Base-by-base conservation (phyloP, 2,113 vertebrate species). In the Corvus moneduloides region DNA sequence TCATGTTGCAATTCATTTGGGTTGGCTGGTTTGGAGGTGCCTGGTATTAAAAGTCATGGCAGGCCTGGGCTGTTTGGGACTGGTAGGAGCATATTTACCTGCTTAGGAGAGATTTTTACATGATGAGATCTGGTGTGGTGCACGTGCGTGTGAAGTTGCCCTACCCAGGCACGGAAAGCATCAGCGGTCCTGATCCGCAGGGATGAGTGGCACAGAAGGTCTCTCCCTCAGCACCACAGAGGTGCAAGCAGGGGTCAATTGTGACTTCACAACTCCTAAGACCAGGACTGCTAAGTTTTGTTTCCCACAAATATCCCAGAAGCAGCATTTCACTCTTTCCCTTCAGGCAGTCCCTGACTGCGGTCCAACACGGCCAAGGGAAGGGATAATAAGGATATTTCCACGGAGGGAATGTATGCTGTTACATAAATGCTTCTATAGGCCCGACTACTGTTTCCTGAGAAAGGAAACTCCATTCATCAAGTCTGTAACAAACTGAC, bases 401-500 rank as follows among this genome's bases (percentile, higher is more conserved):
- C 64, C 78, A 76, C 2, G 1, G 62, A 68, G 83, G 77, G 88
- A 66, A 82, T 6, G 27, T 78, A 73, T 91, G 84, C 72, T 72
- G 66, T 93, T 95, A 91, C 89, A 89, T 87, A 95, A 97, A 79
- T 92, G 89, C 94, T 97, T 96, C 92, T 90, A 95, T 96, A 84
- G 92, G 62, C 83, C 93, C 72, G 94, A 96, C 94, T 96, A 96
- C 96, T 92, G 96, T 94, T 97, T 97, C 94, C 94, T 94, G 96
- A 90, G 94, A 96, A 96, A 96, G 96, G 96, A 97, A 97, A 96
- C 93, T 89, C 96, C 93, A 96, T 97, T 96, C 94, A 96, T 97
- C 96, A 96, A 95, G 88, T 95, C 79, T 89, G 75, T 90, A 97
- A 93, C 93, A 86, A 97, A 96, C 64, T 96, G 96, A 96, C 94